Evolutionary conservation across 2,888 invertebrate genomes (phyloP), one percentile per base, ranked within the genome.

Genomic region (Amorpha juglandis): DNA sequence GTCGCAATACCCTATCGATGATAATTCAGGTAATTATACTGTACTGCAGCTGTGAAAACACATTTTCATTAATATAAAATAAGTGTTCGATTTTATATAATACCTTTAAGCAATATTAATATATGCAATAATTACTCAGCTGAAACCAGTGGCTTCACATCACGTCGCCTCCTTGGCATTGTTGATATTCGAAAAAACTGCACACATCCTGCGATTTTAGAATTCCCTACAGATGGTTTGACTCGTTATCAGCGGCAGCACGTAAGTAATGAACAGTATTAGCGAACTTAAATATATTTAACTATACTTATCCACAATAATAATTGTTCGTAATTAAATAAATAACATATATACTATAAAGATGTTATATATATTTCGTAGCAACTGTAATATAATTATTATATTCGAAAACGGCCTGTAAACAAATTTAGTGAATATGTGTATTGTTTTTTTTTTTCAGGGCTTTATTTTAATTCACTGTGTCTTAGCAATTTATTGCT

Each of bases 221-320:
- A 97, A 81, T 98, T 98, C 82, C 97, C 98, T 0, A 74, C 93
- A 0, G 97, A 97, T 82, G 96, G 97, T 14, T 93, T 97, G 64
- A 95, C 95, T 0, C 94, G 95, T 52, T 80, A 87, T 14, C 95
- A 97, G 76, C 94, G 97, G 35, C 94, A 94, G 81, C 87, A 91
- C 73, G 94, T 92, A 82, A 83, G 87, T 76, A 69, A 14, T 47
- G 4, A 8, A 51, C n/a, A n/a, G 11, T 27, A 21, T 21, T 35
- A 16, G 14, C 12, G 19, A 52, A 42, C 2, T 19, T 21, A 51
- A 51, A 51, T 6, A 12, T 14, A 48, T 48, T 14, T n/a, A n/a
- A n/a, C n/a, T n/a, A n/a, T n/a, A n/a, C n/a, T n/a, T n/a, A n/a
- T n/a, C n/a, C n/a, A n/a, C n/a, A n/a, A 12, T 48, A n/a, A 48